Base-by-base conservation (phyloP, 2,888 invertebrate species). In the Eulithis testata region DNA sequence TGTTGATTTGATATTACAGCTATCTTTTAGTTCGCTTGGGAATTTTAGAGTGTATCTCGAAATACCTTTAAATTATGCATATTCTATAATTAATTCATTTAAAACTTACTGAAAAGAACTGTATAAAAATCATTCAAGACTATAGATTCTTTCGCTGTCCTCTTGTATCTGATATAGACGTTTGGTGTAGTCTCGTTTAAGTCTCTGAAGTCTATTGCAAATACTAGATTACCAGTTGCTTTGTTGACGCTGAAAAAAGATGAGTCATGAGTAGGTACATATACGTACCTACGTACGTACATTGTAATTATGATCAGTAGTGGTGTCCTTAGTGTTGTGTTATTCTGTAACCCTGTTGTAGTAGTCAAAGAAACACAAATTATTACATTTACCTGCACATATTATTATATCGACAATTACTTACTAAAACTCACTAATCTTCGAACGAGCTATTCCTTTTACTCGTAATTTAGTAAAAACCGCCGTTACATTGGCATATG, bases 191-290 rank as follows among this genome's bases (percentile, higher is more conserved):
- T 69, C 44, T 55, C 27, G 40, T 66, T 66, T 5, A 66, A 47
- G 12, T 66, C 43, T 8, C 37, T 50, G 11, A 62, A 55, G 56
- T 59, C 55, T 40, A 63, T 54, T 12, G 63, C 63, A 52, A 66
- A 51, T 31, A 66, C 66, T 44, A 66, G 27, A 21, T 66, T 63
- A 3, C 60, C 55, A 1, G 66, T 60, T 9, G 37, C 14, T 57
- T 63, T 70, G 40, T 75, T 73, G 12, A 74, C 50, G 11, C 74
- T 75, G 65, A 49, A 54, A 75, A 72, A 1, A 45, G 44, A 45
- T 44, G 4, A 0, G n/a, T 11, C 3, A 11, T 5, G 44, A 44
- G 44, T 44, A n/a, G n/a, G n/a, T n/a, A 11, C 11, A 2, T 11
- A 12, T 12, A 12, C 21, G 12, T 31, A 31, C 31, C 31, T 31